Base-by-base conservation (phyloP, 35 echinoderm and acorn worm species). In the Amphiura filiformis region DNA sequence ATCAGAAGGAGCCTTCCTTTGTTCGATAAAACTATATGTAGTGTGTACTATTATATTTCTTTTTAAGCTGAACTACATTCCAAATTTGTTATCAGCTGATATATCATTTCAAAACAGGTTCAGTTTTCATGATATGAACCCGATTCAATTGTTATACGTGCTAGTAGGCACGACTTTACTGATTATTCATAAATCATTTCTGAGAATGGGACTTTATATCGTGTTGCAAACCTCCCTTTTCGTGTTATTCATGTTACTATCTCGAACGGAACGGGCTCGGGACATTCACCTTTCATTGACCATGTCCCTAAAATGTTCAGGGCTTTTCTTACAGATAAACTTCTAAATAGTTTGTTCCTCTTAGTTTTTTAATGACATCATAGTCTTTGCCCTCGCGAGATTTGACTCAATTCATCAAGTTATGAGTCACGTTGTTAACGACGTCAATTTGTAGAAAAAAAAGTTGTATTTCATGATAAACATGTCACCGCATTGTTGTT, bases 361-460 rank as follows among this genome's bases (percentile, higher is more conserved):
- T 70, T 70, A 32, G n/a, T 80, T 36, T 80, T 36, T 12, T 32
- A 36, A 36, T 80, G 34, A 39, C 78, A 36, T 52, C 11, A 70
- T 47, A 17, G n/a, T n/a, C 44, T 52, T 11, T 11, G 9, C 61
- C 28, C 61, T 70, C 26, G 28, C 28, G 61, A 70, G 61, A 11
- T 23, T 70, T 70, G 11, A 70, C 26, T 70, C 61, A 80, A 80
- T 13, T 37, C 78, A 80, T 1, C 31, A 80, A 12, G 78, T 32
- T 7, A 36, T 80, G 34, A 80, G 35, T 80, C 78, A 80, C 38
- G 61, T 30, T 23, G n/a, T 70, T 23, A 26, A 18, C 15, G 26
- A 70, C 61, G 17, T 70, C 44, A 70, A 70, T 81, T 28, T 81
- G 79, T 41, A 39, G n/a, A n/a, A n/a, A n/a, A 33, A 81, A 81